These are phyloP conservation scores for crab-eating macaque (Macaca fascicularis) DNA, from an alignment of 2,113 vertebrate species.

Conservation along the genomic window T2T-MFA8v1.1 NC_088375.1:45140501-45141000, in stretches of 20 bases:
- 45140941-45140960: neutral
- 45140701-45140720: neutral
- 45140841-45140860: rapidly evolving
- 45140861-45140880: neutral
- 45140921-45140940: neutral
- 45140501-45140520: neutral
- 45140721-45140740: neutral
- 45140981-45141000: neutral
- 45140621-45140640: neutral
- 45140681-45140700: neutral
- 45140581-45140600: neutral
- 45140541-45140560: neutral
- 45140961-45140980: neutral
- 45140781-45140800: rapidly evolving
- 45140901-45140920: neutral
- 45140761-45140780: neutral
- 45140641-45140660: neutral
- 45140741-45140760: neutral
- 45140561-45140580: neutral
- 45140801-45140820: neutral
- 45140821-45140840: neutral
- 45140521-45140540: neutral
- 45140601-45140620: neutral
- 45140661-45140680: neutral
- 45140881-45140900: neutral